Evolutionary conservation across 2,888 invertebrate species (phyloP).

Genomic region (Drosophila meridionalis): DNA sequence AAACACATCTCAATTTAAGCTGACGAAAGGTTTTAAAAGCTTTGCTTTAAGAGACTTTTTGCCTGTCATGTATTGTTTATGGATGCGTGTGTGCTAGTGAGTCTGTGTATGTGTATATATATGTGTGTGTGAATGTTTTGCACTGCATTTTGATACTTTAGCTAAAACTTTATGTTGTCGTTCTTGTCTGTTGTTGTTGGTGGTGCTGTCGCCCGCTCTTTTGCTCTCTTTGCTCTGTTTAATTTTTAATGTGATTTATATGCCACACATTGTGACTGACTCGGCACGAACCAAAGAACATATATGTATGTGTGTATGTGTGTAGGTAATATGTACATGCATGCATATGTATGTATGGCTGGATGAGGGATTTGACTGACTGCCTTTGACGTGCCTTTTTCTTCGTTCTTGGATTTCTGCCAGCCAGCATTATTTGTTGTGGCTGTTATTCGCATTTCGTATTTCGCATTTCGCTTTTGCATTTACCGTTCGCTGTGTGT

Average conservation of each 20-base stretch:
- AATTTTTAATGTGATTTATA: constrained; percentile 79
- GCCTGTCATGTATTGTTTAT: constrained; percentile 3
- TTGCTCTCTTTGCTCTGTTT: constrained; percentile 46
- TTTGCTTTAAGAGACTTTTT: constrained; percentile 16
- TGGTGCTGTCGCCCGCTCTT: background rate
- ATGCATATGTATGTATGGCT: constrained; percentile 1
- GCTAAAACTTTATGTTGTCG: constrained; percentile 20
- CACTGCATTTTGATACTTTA: constrained; percentile 40
- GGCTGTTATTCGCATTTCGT: constrained; percentile 10
- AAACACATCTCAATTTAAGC: background rate
- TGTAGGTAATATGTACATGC: background rate
- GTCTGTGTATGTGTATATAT: background rate
- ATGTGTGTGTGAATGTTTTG: constrained; percentile 13
- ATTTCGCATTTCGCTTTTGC: background rate
- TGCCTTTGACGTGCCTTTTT: constrained; percentile 38
- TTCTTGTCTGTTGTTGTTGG: background rate
- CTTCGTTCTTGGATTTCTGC: constrained; percentile 32
- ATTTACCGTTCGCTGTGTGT: constrained; percentile 9
- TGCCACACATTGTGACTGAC: constrained; percentile 56
- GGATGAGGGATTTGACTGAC: constrained; percentile 25
- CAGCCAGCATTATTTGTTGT: constrained; percentile 23
- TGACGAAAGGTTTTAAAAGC: constrained; percentile 1
- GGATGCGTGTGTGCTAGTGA: constrained; percentile 4
- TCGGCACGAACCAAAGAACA: constrained; percentile 40
- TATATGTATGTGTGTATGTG: background rate